These are phyloP conservation scores for Sternotherus odoratus DNA, from an alignment of 2,797 vertebrate genomes.

Conservation along the genomic window DNA sequence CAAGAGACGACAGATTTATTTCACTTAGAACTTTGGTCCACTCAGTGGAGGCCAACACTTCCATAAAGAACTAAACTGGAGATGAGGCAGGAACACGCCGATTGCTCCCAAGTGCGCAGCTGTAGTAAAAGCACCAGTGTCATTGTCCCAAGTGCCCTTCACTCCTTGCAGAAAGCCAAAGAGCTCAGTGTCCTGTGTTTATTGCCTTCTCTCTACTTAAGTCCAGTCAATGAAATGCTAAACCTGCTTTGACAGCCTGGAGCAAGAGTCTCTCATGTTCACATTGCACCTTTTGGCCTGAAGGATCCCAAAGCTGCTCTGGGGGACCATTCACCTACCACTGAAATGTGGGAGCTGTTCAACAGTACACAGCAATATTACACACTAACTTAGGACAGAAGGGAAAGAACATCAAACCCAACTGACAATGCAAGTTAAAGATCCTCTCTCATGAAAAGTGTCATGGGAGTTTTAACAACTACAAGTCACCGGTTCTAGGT, in stretches of 20 bases:
- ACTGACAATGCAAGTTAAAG: neutral
- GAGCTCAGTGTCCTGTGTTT: neutral
- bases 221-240: neutral
- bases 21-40: too few relatives aligned
- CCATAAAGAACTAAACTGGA: neutral
- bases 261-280: neutral
- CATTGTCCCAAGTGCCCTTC: too few relatives aligned
- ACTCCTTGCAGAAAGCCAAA: neutral
- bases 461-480: neutral
- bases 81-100: neutral
- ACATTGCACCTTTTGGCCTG: neutral
- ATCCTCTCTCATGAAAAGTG: neutral
- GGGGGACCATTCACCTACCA: neutral
- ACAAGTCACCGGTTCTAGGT: neutral
- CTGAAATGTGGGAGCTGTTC: neutral
- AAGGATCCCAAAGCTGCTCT: neutral
- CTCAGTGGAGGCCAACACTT: neutral
- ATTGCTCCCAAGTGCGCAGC: neutral
- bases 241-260: neutral
- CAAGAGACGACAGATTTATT: neutral
- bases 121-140: neutral
- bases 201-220: neutral
- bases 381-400: neutral
- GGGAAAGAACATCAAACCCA: neutral
- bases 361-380: neutral